Evolutionary conservation across 2,797 vertebrate genomes (phyloP).

Genomic region (Danionella dracula): DNA sequence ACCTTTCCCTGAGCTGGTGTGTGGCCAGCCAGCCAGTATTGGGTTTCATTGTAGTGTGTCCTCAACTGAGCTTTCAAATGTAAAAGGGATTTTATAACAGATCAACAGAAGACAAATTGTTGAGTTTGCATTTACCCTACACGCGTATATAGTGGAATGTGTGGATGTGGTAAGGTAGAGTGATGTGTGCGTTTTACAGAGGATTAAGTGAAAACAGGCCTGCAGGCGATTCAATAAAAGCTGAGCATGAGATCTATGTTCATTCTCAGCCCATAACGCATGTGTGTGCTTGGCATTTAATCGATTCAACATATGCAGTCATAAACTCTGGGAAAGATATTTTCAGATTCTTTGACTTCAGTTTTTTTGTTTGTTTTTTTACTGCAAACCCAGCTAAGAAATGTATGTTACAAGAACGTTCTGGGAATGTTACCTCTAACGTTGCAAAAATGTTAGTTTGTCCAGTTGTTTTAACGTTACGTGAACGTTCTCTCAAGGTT

Average conservation of each 20-base stretch:
- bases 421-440: too few relatives aligned
- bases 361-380: too few relatives aligned
- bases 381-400: too few relatives aligned
- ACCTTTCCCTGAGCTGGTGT: constrained; percentile 57
- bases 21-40: constrained; percentile 59
- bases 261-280: constrained; percentile 29
- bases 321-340: constrained; percentile 6
- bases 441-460: too few relatives aligned
- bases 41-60: constrained; percentile 63
- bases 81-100: constrained; percentile 54
- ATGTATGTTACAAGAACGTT: too few relatives aligned
- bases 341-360: too few relatives aligned
- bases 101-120: constrained; percentile 69
- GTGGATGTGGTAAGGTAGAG: background rate
- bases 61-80: constrained; percentile 48
- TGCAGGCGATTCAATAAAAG: constrained; percentile 10
- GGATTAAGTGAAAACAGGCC: constrained; percentile 28
- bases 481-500: too few relatives aligned
- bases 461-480: too few relatives aligned
- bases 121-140: background rate
- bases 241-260: background rate
- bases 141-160: constrained; percentile 15
- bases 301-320: constrained; percentile 24
- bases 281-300: constrained; percentile 19
- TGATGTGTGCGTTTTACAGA: constrained; percentile 33